A percentile compares a stretch with the other conserved stretches of the same genome.
These are phyloP conservation scores for Tauraco erythrolophus DNA, from an alignment of 2,113 vertebrate species.

Conservation along the genomic window DNA sequence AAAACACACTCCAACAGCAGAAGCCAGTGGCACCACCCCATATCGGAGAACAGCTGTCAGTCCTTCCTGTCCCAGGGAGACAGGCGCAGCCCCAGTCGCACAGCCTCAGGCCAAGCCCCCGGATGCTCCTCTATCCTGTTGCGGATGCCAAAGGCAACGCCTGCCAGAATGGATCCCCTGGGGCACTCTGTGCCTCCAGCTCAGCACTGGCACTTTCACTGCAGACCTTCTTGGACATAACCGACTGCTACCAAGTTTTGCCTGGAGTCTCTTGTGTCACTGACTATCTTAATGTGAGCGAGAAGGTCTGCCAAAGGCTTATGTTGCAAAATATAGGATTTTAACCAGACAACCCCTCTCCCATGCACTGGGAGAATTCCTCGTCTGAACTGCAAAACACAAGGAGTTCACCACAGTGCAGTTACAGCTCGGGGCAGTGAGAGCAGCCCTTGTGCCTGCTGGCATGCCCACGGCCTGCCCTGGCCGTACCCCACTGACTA, in stretches of 20 bases:
- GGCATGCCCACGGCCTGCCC: background rate
- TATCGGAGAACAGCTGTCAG: background rate
- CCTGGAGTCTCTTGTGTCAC: background rate
- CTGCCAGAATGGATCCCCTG: background rate
- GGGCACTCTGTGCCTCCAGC: rapidly evolving
- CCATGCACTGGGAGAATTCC: background rate
- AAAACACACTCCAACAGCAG: background rate
- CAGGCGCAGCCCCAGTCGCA: rapidly evolving
- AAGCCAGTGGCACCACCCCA: rapidly evolving
- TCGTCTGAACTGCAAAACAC: rapidly evolving
- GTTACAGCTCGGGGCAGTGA: rapidly evolving
- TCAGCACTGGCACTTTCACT: rapidly evolving
- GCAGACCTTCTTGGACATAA: background rate
- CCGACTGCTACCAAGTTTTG: background rate
- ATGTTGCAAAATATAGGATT: rapidly evolving
- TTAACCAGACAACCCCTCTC: background rate
- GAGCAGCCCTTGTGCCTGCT: background rate
- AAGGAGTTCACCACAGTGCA: rapidly evolving
- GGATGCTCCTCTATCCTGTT: rapidly evolving
- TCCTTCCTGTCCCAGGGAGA: background rate
- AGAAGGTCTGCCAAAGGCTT: background rate
- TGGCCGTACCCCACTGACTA: rapidly evolving
- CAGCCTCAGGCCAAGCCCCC: rapidly evolving
- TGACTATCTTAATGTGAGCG: rapidly evolving
- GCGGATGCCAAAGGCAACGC: rapidly evolving